A percentile compares a stretch with the other conserved stretches of the same genome.
phyloP scores from a whole-genome alignment of 2,888 invertebrate species.

The Apoda limacodes region DNA sequence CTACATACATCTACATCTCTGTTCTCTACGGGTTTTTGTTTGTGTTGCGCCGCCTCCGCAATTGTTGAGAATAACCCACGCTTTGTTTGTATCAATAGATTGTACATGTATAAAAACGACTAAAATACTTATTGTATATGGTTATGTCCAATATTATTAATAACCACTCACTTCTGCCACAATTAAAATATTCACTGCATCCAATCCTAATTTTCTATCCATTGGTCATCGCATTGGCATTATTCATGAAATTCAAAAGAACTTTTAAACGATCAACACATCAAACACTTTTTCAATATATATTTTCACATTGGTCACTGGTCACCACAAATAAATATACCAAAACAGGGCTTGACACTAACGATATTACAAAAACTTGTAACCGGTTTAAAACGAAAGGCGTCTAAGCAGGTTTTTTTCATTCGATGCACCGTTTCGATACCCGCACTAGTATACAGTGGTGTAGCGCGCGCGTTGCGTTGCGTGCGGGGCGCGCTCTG shows the following conservation, averaged over 20 bases:
- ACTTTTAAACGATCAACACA: conserved; percentile 26
- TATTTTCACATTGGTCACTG: conserved; percentile 33
- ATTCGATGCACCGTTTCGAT: too few relatives aligned
- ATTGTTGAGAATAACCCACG: conserved; percentile 19
- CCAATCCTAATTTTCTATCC: conserved; percentile 38
- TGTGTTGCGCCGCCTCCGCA: conserved; percentile 35
- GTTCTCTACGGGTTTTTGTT: conserved; percentile 42
- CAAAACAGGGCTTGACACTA: conserved; percentile 32
- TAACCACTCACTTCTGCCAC: too few relatives aligned
- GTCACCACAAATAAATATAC: conserved; percentile 44
- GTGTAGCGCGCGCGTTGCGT: conserved; percentile 24
- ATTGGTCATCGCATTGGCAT: conserved; percentile 35
- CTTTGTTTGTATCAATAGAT: conserved; percentile 27
- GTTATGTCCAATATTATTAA: too few relatives aligned
- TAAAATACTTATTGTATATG: too few relatives aligned
- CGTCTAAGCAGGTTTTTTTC: too few relatives aligned
- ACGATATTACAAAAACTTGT: conserved; percentile 38
- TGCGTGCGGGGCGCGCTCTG: conserved; percentile 42
- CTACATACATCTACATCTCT: too few relatives aligned
- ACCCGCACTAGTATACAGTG: conserved; percentile 22
- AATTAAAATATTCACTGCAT: conserved; percentile 36
- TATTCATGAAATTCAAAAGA: conserved; percentile 25
- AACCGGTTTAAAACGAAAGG: too few relatives aligned
- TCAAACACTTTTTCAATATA: conserved; percentile 30
- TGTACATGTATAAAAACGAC: conserved; percentile 32